Percentiles rank a stretch among this genome's conserved stretches.
phyloP scores from a whole-genome alignment of 2,888 invertebrate species.

The Lypha dubia region DNA sequence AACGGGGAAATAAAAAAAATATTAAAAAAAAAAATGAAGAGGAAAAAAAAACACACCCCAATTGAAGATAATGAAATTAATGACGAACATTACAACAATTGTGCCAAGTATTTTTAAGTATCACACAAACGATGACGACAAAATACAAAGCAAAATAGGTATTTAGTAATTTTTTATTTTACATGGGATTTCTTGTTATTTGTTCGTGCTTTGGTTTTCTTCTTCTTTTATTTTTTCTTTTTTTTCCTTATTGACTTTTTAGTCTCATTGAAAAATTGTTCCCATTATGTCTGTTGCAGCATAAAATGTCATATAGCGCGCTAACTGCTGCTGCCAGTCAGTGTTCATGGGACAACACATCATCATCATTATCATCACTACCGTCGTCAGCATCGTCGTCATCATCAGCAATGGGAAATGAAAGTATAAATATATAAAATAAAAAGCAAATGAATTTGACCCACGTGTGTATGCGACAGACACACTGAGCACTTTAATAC shows the following conservation, averaged over 20 bases:
- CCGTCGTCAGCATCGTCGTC: no score
- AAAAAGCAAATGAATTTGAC: constrained; percentile 71
- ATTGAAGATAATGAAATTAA: constrained; percentile 73
- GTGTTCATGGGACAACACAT: constrained; percentile 18
- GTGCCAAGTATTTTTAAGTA: constrained; percentile 35
- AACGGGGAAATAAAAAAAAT: constrained; percentile 40
- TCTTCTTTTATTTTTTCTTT: constrained; percentile 35
- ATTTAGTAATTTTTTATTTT: constrained; percentile 62
- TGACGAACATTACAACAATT: constrained; percentile 72
- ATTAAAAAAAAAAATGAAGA: background rate
- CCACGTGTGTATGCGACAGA: constrained; percentile 71
- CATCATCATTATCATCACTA: no score
- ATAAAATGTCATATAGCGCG: constrained; percentile 50
- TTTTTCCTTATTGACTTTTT: constrained; percentile 68
- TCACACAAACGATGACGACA: constrained; percentile 14
- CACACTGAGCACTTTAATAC: constrained; percentile 2
- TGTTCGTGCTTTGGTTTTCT: constrained; percentile 15
- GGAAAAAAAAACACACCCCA: constrained; percentile 66
- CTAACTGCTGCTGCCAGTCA: constrained; percentile 26
- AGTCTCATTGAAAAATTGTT: constrained; percentile 68
- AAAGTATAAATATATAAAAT: constrained; percentile 23
- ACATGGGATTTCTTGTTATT: constrained; percentile 37
- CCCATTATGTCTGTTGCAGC: constrained; percentile 69
- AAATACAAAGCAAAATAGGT: constrained; percentile 28
- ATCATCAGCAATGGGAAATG: constrained; percentile 20